Evolutionary conservation across 2,888 invertebrate species (phyloP).

Genomic region (Drosophila paracracens): DNA sequence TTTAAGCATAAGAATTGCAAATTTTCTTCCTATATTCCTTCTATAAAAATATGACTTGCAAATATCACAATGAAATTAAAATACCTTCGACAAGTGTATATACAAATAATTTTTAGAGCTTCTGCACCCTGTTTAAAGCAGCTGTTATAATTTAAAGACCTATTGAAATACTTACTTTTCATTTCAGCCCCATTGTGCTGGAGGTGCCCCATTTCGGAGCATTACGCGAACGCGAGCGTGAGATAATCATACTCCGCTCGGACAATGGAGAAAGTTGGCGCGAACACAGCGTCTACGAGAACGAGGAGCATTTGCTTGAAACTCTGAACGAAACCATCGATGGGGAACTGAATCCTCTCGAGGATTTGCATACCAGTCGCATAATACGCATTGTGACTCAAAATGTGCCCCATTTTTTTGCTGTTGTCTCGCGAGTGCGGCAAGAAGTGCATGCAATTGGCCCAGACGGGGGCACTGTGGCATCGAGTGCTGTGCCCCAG

Average conservation of each 20-base stretch:
- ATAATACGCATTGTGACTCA: constrained; percentile 97
- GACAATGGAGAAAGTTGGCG: constrained; percentile 99
- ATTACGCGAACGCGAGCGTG: constrained; percentile 95
- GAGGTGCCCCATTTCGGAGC: constrained; percentile 99
- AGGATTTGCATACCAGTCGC: constrained; percentile 94
- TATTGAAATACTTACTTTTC: background rate
- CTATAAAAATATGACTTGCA: too few species aligned
- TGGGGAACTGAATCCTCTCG: constrained; percentile 87
- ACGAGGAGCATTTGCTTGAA: constrained; percentile 95
- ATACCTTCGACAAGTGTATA: too few species aligned
- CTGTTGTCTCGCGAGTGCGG: constrained; percentile 96
- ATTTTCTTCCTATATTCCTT: too few species aligned
- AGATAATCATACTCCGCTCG: constrained; percentile 97
- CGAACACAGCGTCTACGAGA: constrained; percentile 95
- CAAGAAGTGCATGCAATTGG: constrained; percentile 99
- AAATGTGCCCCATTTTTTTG: constrained; percentile 99
- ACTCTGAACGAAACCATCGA: constrained; percentile 93
- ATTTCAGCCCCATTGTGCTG: constrained; percentile 92
- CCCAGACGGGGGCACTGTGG: constrained; percentile 98
- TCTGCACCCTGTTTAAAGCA: background rate
- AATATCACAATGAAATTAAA: too few species aligned
- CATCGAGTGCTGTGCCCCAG: constrained; percentile 96
- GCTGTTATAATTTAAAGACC: background rate
- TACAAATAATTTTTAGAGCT: too few species aligned
- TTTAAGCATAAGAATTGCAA: too few species aligned